Evolutionary conservation across 2,797 vertebrate genomes (phyloP), one percentile per base, ranked within the genome.

Genomic region (Sebastes trivittatus): DNA sequence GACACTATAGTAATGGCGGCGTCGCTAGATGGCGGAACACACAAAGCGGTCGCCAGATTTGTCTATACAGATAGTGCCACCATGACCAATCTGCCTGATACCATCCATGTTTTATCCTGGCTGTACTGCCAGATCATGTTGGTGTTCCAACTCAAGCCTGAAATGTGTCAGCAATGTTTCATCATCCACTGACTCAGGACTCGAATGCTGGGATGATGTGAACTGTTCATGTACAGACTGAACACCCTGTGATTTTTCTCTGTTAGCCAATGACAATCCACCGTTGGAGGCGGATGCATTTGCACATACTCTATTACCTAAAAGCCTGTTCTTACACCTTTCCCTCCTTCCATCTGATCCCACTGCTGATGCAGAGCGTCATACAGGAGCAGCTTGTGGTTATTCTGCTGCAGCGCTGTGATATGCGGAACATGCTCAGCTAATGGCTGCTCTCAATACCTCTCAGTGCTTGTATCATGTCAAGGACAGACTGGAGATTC

Each of bases 401-500:
- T 81, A 87, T 84, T 81, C 77, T 81, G 60, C 46, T 46, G 36
- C 52, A 54, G 18, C 5, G 11, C 52, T 81, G 62, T 62, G 59
- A 88, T 80, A 64, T 86, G 46, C 58, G 79, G 60, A 88, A 72
- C 54, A 75, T 75, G 71, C 52, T 84, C 75, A 65, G 38, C 63
- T 87, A 80, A 84, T 67, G 78, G 75, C 38, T 73, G 42, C 75
- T 81, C 56, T 67, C 61, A 23, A 11, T 73, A 23, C 38, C 70
- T 85, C 56, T 34, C 30, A 58, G 38, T 30, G 62, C 36, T 66
- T 73, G 34, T 55, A 64, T 75, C 63, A 76, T 71, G 46, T 78
- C 63, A 84, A 55, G 32, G 69, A 77, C n/a, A 60, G 71, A 69
- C 42, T 32, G 25, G 14, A 79, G 36, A 78, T 72, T 81, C 13